These are phyloP conservation scores for Fragum fragum DNA, from an alignment of 2,888 invertebrate genomes.

Conservation along the genomic window DNA sequence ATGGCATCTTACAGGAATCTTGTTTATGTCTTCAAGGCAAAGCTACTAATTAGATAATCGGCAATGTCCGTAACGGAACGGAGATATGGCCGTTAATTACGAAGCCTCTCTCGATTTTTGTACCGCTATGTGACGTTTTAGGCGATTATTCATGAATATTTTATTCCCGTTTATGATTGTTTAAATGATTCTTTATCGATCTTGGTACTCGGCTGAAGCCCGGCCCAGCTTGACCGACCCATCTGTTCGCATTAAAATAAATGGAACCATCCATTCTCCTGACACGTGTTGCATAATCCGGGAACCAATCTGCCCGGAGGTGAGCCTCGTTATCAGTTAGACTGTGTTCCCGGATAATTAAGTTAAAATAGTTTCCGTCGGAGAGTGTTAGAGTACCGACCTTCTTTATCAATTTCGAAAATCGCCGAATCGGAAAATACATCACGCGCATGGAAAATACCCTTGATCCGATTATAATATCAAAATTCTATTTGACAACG, in stretches of 20 bases:
- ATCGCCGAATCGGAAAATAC: constrained; percentile 60
- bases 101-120: constrained; percentile 16
- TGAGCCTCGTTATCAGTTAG: constrained; percentile 32
- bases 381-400: constrained; percentile 6
- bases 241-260: constrained; percentile 45
- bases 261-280: constrained; percentile 43
- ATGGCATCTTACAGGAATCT: constrained; percentile 24
- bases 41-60: constrained; percentile 22
- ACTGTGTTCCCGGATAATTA: constrained; percentile 41
- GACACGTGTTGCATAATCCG: constrained; percentile 64
- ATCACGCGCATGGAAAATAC: constrained; percentile 54
- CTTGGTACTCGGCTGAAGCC: not conserved
- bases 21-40: constrained; percentile 25
- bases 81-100: constrained; percentile 8
- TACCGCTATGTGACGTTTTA: constrained; percentile 31
- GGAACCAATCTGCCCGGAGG: constrained; percentile 33
- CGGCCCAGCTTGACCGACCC: constrained; percentile 35
- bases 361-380: constrained; percentile 41
- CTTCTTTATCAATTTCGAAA: constrained; percentile 52
- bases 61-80: constrained; percentile 7
- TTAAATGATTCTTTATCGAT: constrained; percentile 30
- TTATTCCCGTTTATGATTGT: constrained; percentile 19
- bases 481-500: constrained; percentile 57
- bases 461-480: constrained; percentile 60
- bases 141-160: constrained; percentile 31